Percentiles rank a stretch among this genome's conserved stretches.
phyloP scores from a whole-genome alignment of 2,113 vertebrate genomes.

The Beaufortia kweichowensis region DNA sequence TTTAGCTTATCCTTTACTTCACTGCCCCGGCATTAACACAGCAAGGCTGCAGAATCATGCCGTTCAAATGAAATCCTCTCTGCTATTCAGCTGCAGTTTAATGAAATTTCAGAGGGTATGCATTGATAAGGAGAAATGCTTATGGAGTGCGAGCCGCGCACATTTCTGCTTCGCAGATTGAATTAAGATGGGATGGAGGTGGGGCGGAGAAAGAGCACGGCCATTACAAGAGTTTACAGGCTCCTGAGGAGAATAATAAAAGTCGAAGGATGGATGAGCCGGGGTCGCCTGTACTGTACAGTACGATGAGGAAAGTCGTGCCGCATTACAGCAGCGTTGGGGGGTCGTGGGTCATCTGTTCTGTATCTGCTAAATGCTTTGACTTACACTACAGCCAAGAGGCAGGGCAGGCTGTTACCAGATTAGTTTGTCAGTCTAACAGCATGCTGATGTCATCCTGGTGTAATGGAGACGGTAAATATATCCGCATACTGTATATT shows the following conservation, averaged over 20 bases:
- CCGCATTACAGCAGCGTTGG: conserved; percentile 41
- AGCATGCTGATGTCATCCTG: conserved; percentile 50
- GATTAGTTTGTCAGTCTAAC: conserved; percentile 49
- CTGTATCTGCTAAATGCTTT: conserved; percentile 57
- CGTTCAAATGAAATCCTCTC: conserved; percentile 18
- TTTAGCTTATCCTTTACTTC: conserved; percentile 37
- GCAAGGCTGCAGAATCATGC: conserved; percentile 25
- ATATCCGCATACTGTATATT: too few species aligned
- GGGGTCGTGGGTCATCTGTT: conserved; percentile 56
- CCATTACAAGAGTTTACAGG: conserved; percentile 30
- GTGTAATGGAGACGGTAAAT: conserved; percentile 7
- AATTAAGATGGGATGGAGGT: conserved; percentile 12
- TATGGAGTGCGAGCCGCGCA: conserved; percentile 29
- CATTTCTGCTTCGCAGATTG: conserved; percentile 36
- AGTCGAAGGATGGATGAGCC: conserved; percentile 65
- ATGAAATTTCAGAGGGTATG: conserved; percentile 37
- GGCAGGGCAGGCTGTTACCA: conserved; percentile 57
- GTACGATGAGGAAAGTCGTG: background rate
- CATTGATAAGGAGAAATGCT: conserved; percentile 38
- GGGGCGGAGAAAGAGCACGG: background rate
- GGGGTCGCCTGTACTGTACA: conserved; percentile 49
- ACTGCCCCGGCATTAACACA: conserved; percentile 17
- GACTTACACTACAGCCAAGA: conserved; percentile 48
- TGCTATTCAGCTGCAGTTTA: conserved; percentile 25
- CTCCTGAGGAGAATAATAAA: conserved; percentile 53